phyloP scores from a whole-genome alignment of 1,140 invertebrate species.

The Drosophila tani region DNA sequence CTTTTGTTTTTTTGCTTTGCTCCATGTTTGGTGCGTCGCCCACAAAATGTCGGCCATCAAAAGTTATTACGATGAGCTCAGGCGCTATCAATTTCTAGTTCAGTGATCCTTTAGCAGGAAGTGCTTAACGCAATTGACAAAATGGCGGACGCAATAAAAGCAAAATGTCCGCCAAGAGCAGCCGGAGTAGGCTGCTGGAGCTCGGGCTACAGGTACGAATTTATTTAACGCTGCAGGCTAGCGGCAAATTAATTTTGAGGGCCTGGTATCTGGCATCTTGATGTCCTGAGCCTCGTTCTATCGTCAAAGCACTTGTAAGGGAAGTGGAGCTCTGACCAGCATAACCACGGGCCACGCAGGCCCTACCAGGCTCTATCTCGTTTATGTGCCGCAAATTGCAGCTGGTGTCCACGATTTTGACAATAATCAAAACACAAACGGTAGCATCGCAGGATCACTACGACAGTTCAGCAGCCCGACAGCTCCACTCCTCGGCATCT shows the following conservation, averaged over 20 bases:
- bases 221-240: slow-evolving; percentile 68
- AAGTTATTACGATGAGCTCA: slow-evolving; percentile 58
- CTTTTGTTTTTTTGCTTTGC: slow-evolving; percentile 24
- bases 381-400: slow-evolving; percentile 75
- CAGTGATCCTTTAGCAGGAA: slow-evolving; percentile 67
- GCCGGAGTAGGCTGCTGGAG: slow-evolving; percentile 22
- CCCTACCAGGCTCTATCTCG: slow-evolving; percentile 25
- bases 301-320: slow-evolving; percentile 63
- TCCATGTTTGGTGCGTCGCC: slow-evolving; percentile 3
- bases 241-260: slow-evolving; percentile 72
- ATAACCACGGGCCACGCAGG: slow-evolving; percentile 10
- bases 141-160: slow-evolving; percentile 64
- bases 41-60: slow-evolving; percentile 63
- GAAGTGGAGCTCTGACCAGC: slow-evolving; percentile 29
- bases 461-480: slow-evolving; percentile 1
- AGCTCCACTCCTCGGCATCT: slow-evolving; percentile 1
- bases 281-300: slow-evolving; percentile 47
- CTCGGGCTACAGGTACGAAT: slow-evolving; percentile 54
- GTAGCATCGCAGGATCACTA: slow-evolving; percentile 24
- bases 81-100: slow-evolving; percentile 77
- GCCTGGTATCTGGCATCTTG: slow-evolving; percentile 51
- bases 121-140: slow-evolving; percentile 55
- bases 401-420: slow-evolving; percentile 71
- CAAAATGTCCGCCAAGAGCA: slow-evolving; percentile 53
- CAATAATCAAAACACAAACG: slow-evolving; percentile 77